Evolutionary conservation across 2,888 invertebrate genomes (phyloP).

Genomic region (Limnephilus auricula): DNA sequence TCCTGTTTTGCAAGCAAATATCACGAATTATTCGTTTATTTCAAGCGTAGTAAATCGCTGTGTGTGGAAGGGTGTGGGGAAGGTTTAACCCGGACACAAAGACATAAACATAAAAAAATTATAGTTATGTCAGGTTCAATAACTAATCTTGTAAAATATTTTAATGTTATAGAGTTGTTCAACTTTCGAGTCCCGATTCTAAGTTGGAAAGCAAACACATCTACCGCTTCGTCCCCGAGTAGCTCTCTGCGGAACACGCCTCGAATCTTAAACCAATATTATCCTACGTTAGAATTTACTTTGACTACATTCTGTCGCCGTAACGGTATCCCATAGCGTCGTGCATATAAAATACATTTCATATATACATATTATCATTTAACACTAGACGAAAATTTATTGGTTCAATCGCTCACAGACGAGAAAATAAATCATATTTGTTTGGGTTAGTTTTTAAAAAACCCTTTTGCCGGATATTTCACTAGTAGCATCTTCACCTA

Average conservation of each 20-base stretch:
- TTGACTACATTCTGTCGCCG: slow-evolving; percentile 15
- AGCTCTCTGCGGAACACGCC: background rate
- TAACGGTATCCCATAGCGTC: background rate
- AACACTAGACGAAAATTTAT: background rate
- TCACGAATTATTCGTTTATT: too few species aligned
- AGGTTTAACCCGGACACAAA: too few species aligned
- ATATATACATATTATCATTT: background rate
- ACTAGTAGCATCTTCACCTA: too few species aligned
- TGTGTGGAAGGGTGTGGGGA: too few species aligned
- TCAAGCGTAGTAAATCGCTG: too few species aligned
- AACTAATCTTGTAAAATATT: background rate
- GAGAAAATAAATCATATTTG: background rate
- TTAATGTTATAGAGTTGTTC: background rate
- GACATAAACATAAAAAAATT: too few species aligned
- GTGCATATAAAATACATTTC: background rate
- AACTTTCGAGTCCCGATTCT: background rate
- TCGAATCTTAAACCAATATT: slow-evolving; percentile 15
- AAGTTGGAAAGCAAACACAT: background rate
- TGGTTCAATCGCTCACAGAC: background rate
- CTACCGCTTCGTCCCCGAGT: background rate
- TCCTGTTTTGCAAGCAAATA: too few species aligned
- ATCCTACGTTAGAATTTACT: background rate
- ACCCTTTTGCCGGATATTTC: too few species aligned
- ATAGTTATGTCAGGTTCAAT: background rate
- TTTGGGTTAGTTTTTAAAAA: background rate